phyloP scores from a whole-genome alignment of 2,113 vertebrate species.

The Geothlypis trichas region DNA sequence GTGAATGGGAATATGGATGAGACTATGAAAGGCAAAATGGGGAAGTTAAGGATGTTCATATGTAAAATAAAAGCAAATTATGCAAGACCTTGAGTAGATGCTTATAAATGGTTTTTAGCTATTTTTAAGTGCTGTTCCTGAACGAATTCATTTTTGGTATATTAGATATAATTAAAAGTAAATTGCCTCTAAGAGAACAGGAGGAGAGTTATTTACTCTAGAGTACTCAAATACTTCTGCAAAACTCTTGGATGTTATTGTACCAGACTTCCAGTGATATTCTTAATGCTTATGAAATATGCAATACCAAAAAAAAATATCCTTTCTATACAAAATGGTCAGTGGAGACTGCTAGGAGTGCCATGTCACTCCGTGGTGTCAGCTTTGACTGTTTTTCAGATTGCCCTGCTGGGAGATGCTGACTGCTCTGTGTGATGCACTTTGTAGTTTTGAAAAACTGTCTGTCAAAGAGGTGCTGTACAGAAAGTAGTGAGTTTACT shows the following conservation, averaged over 20 bases:
- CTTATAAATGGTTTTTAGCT: background rate
- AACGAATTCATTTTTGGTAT: background rate
- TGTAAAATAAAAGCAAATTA: background rate
- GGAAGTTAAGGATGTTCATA: background rate
- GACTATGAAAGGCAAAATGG: background rate
- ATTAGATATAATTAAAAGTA: background rate
- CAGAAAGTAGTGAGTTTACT: background rate
- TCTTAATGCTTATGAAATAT: background rate
- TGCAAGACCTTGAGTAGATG: background rate
- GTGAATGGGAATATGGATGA: background rate
- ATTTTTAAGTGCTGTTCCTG: background rate
- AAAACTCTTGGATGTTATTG: background rate
- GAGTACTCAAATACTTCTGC: background rate
- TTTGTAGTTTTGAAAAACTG: background rate
- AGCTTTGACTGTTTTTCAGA: background rate
- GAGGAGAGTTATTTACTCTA: background rate
- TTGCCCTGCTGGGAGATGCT: background rate
- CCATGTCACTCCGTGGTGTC: background rate
- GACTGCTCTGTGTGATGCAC: background rate
- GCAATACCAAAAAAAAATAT: background rate
- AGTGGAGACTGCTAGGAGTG: background rate
- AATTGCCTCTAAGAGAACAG: background rate
- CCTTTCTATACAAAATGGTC: background rate
- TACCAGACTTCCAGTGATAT: background rate
- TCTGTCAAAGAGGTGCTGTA: background rate